Evolutionary conservation across 2,888 invertebrate genomes (phyloP).

Genomic region (Lasioglossum lativentre): DNA sequence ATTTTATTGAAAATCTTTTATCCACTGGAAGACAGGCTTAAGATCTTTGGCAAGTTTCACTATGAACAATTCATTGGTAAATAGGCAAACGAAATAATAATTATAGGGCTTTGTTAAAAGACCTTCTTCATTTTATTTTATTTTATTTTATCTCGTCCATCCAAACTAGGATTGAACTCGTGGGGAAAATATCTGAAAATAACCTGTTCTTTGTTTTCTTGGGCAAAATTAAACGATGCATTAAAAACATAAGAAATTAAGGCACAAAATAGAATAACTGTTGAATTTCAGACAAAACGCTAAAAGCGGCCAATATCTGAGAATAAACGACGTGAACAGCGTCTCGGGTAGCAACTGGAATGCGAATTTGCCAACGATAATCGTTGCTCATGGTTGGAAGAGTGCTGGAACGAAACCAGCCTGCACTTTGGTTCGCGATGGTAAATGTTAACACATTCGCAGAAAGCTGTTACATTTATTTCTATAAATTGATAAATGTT

Average conservation of each 20-base stretch:
- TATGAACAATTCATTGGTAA: neutral
- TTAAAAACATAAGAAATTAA: neutral
- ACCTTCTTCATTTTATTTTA: too few relatives aligned
- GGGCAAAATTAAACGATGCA: neutral
- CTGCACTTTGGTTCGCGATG: slow-evolving; percentile 42
- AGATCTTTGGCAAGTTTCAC: neutral
- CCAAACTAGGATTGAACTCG: neutral
- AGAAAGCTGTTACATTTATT: neutral
- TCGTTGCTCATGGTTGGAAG: slow-evolving; percentile 51
- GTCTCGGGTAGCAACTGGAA: slow-evolving; percentile 46
- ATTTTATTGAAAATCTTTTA: neutral
- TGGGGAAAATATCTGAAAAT: neutral
- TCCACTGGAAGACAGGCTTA: neutral
- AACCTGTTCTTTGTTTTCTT: neutral
- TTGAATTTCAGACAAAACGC: slow-evolving; percentile 44
- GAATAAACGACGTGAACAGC: slow-evolving; percentile 8
- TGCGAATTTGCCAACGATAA: slow-evolving; percentile 32
- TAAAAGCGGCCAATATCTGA: slow-evolving; percentile 20
- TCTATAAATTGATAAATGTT: neutral
- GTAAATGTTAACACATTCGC: slow-evolving; percentile 28
- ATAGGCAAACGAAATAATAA: neutral
- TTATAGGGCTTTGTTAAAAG: neutral
- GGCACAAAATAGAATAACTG: neutral
- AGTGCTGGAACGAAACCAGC: neutral
- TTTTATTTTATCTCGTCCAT: neutral